Percentiles rank a stretch among this genome's conserved stretches.
phyloP scores from a whole-genome alignment of 2,797 vertebrate genomes.

The Spizella passerina region DNA sequence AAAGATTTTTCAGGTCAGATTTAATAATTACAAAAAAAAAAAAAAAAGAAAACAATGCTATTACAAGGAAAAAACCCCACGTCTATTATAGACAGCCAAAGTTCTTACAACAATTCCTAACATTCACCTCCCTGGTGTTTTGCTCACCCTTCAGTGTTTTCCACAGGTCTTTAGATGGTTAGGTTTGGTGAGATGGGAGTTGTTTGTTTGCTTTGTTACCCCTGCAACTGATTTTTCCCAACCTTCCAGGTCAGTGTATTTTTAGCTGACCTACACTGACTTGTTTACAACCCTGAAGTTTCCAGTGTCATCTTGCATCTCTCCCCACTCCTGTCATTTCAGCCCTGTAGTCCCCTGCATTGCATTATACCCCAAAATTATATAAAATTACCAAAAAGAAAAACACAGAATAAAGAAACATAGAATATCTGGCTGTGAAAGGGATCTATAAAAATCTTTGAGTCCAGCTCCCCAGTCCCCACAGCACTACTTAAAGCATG shows the following conservation, averaged over 20 bases:
- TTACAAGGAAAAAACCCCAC: accelerated
- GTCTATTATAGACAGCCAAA: background rate
- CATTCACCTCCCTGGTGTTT: background rate
- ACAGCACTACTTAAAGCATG: background rate
- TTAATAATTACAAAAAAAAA: background rate
- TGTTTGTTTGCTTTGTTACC: background rate
- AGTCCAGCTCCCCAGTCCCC: background rate
- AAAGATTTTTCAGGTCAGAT: background rate
- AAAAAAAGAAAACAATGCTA: background rate
- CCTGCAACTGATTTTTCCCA: background rate
- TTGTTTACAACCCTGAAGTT: background rate
- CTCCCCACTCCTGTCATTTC: background rate
- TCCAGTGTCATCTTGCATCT: background rate
- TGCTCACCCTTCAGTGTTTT: background rate
- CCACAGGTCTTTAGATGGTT: background rate
- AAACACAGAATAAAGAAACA: background rate
- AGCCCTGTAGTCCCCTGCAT: background rate
- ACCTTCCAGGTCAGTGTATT: background rate
- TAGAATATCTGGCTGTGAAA: background rate
- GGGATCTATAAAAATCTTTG: background rate
- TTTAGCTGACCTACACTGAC: background rate
- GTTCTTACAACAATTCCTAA: background rate
- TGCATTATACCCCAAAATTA: background rate
- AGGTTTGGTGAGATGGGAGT: background rate
- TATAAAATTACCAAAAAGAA: background rate